These are phyloP conservation scores for Lithosia quadra DNA, from an alignment of 2,888 invertebrate species.

Conservation along the genomic window DNA sequence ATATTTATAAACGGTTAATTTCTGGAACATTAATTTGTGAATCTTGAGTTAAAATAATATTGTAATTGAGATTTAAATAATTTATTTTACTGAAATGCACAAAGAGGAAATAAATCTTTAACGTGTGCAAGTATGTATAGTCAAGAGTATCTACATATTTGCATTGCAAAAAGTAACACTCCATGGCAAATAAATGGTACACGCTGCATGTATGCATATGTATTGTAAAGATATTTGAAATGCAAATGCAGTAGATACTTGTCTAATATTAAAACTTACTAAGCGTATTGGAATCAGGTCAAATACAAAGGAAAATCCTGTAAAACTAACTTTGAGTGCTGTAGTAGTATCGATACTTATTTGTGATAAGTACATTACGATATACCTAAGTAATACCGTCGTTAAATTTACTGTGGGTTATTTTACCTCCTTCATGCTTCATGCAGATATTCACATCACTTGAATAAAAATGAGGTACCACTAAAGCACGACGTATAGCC, in stretches of 20 bases:
- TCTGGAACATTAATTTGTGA: conserved; percentile 23
- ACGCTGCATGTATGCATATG: neutral
- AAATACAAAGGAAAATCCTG: conserved; percentile 14
- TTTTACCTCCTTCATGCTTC: too few relatives aligned
- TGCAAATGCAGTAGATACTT: conserved; percentile 40
- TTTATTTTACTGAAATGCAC: neutral
- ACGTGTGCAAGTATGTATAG: neutral
- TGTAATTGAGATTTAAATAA: conserved; percentile 5
- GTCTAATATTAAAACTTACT: conserved; percentile 29
- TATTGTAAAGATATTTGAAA: conserved; percentile 10
- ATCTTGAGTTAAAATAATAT: conserved; percentile 46
- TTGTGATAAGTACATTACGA: neutral
- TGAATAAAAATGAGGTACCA: too few relatives aligned
- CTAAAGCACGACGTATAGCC: too few relatives aligned
- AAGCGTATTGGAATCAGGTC: conserved; percentile 35
- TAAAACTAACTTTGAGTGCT: conserved; percentile 31
- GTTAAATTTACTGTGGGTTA: too few relatives aligned
- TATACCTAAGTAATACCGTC: too few relatives aligned
- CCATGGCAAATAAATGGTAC: conserved; percentile 9
- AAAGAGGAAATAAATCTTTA: neutral
- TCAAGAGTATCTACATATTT: neutral
- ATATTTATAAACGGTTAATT: neutral
- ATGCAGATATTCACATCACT: too few relatives aligned
- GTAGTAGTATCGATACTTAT: neutral
- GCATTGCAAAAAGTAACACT: conserved; percentile 11